Base-by-base conservation (phyloP, 2,888 invertebrate species). In the Asteroscopus sphinx region DNA sequence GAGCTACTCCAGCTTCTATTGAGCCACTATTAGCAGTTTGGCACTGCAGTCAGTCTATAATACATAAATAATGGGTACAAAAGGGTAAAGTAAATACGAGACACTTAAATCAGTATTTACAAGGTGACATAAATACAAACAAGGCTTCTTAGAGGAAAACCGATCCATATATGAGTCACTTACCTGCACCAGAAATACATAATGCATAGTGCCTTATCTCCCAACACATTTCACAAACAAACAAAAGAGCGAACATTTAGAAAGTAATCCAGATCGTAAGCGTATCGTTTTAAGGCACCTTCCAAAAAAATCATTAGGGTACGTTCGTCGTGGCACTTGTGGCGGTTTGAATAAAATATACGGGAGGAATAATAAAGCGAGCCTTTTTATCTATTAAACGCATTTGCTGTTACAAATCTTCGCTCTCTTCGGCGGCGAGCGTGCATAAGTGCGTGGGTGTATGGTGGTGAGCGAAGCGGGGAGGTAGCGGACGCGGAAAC, bases 361-460 rank as follows among this genome's bases (percentile, higher is more conserved):
- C 82, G 82, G 76, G 73, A 66, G 78, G 86, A 82, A 89, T 87
- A 82, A 89, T 87, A 90, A 89, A 88, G 80, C 72, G 86, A 79
- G 86, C 86, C 88, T 90, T 91, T 91, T 92, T 92, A 91, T 89
- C 88, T 91, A 87, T 89, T 92, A 91, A 91, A 91, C 88, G 87
- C 88, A 91, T 90, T 92, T 90, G 80, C 83, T 85, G 86, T 86
- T 83, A 89, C 87, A 90, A 90, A 90, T 88, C 86, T 89, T 82
- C 72, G 78, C 83, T 83, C 79, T 82, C 72, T 72, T 53, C 54
- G 71, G 42, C 68, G 75, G 79, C 66, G 74, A 56, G 70, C 76
- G 69, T 78, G 75, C 76, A 80, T 79, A 77, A 77, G 68, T 77
- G 68, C 60, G 66, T 64, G 55, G 3, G 48, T 7, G 42, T 47